Percentiles rank a stretch among this genome's conserved stretches.
Conservation (phyloP, 2,888 invertebrate genomes). For the Neoascia interrupta region DNA sequence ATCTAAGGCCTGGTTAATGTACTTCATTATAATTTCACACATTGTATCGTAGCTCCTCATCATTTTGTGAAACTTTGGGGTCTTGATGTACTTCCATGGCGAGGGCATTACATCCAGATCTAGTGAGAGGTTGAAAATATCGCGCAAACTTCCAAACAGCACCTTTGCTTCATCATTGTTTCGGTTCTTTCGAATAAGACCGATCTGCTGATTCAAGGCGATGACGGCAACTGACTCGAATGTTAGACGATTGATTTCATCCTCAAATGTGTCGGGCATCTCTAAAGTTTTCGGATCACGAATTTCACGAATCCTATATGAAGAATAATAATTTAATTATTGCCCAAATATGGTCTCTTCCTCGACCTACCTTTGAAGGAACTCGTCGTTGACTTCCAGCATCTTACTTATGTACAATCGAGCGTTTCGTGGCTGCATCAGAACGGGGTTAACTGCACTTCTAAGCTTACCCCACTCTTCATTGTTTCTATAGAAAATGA, state of each 20-base stretch:
- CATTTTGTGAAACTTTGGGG: constrained; percentile 67
- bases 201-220: constrained; percentile 77
- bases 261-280: constrained; percentile 80
- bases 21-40: constrained; percentile 74
- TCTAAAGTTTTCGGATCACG: constrained; percentile 73
- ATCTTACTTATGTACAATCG: constrained; percentile 80
- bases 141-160: constrained; percentile 38
- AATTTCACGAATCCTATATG: constrained; percentile 53
- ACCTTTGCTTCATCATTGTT: constrained; percentile 25
- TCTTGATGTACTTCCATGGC: constrained; percentile 66
- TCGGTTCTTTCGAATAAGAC: constrained; percentile 71
- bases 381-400: constrained; percentile 78
- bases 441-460: constrained; percentile 83
- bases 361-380: constrained; percentile 47
- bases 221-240: constrained; percentile 81
- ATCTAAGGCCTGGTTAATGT: constrained; percentile 75
- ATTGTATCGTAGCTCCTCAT: constrained; percentile 71
- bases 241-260: constrained; percentile 81
- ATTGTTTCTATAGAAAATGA: not conserved
- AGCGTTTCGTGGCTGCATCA: constrained; percentile 82
- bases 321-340: not conserved
- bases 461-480: constrained; percentile 73
- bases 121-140: constrained; percentile 42
- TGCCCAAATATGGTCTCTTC: not conserved
- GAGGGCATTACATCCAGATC: constrained; percentile 70